Conservation (phyloP, 2,113 vertebrate species). For the Pelusios castaneus region DNA sequence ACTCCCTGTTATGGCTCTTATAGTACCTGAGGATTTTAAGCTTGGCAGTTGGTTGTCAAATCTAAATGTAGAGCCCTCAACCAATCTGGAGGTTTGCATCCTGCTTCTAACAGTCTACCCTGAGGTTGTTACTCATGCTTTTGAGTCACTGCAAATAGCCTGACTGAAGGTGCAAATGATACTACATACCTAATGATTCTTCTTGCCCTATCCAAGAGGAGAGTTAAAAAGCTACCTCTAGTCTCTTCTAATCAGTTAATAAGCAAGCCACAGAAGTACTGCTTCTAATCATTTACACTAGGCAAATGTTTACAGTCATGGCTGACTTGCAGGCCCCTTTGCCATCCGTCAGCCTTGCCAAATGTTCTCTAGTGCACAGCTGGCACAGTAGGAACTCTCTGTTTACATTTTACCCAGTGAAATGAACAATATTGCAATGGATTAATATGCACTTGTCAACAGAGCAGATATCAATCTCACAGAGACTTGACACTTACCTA, state of each 20-base stretch:
- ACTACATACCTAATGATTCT: neutral
- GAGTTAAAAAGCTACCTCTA: neutral
- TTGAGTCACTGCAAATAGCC: neutral
- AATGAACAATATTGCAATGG: neutral
- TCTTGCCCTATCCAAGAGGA: neutral
- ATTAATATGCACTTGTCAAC: neutral
- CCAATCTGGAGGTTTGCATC: neutral
- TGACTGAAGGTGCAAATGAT: neutral
- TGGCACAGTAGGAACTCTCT: neutral
- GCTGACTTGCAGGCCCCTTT: conserved; percentile 34
- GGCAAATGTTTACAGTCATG: conserved; percentile 40
- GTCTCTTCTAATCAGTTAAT: conserved; percentile 14
- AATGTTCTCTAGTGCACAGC: conserved; percentile 48
- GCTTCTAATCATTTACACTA: conserved; percentile 36
- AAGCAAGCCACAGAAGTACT: no score
- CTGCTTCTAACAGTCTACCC: neutral
- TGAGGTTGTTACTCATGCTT: neutral
- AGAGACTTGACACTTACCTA: neutral
- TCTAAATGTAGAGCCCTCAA: neutral
- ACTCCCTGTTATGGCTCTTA: neutral
- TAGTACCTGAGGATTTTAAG: neutral
- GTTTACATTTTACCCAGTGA: neutral
- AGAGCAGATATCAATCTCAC: neutral
- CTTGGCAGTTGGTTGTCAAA: neutral
- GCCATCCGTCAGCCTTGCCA: conserved; percentile 40